Evolutionary conservation across 2,113 vertebrate genomes (phyloP).

Genomic region (Ageneiosus marmoratus): DNA sequence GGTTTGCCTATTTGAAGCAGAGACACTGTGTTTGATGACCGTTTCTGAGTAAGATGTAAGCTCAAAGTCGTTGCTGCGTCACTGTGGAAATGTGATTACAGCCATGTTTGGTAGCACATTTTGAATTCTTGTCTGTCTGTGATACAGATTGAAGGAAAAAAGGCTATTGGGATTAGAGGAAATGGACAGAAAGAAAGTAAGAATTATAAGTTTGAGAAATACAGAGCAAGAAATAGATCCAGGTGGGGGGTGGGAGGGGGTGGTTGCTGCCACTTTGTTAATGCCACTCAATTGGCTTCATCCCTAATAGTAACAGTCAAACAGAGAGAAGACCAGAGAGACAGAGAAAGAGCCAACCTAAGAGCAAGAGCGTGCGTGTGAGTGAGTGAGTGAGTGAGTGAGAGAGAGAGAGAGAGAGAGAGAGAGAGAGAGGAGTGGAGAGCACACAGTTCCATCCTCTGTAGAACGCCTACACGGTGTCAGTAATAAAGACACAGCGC

Average conservation of each 20-base stretch:
- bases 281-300: slow-evolving; percentile 34
- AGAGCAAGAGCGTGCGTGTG: neutral
- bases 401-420: slow-evolving; percentile 25
- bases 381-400: neutral
- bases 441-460: slow-evolving; percentile 50
- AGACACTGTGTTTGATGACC: neutral
- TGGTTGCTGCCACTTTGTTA: slow-evolving; percentile 46
- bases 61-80: neutral
- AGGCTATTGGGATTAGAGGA: neutral
- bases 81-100: slow-evolving; percentile 43
- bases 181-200: neutral
- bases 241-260: slow-evolving; percentile 48
- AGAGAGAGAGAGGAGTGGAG: slow-evolving; percentile 43
- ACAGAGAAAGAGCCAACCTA: neutral
- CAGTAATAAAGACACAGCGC: slow-evolving; percentile 52
- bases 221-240: neutral
- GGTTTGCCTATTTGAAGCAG: neutral
- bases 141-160: slow-evolving; percentile 25
- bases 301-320: slow-evolving; percentile 43
- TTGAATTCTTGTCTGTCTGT: slow-evolving; percentile 16
- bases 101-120: slow-evolving; percentile 39
- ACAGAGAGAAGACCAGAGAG: slow-evolving; percentile 10
- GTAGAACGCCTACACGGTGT: slow-evolving; percentile 55
- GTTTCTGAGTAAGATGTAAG: neutral
- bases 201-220: neutral